Conservation (phyloP, 1,140 invertebrate genomes). For the Ectropis grisescens region DNA sequence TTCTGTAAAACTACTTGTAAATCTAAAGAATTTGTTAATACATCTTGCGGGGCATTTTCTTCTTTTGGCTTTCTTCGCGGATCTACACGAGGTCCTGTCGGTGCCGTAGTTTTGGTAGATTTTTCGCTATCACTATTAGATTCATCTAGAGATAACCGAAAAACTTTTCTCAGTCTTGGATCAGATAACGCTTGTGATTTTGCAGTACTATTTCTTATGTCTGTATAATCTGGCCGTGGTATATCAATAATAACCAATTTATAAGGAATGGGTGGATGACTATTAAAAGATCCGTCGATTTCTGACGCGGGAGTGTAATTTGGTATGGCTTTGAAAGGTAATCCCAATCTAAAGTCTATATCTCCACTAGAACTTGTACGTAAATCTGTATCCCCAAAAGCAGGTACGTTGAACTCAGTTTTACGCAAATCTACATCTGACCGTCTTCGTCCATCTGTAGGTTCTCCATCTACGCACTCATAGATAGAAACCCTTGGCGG, state of each 20-base stretch:
- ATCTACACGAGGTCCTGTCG: conserved; percentile 53
- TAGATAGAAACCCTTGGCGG: conserved; percentile 58
- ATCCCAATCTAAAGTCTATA: conserved; percentile 78
- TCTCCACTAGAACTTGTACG: conserved; percentile 71
- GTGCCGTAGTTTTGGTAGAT: conserved; percentile 19
- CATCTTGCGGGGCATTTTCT: conserved; percentile 32
- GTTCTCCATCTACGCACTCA: conserved; percentile 63
- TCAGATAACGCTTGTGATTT: conserved; percentile 79
- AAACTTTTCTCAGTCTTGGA: conserved; percentile 81
- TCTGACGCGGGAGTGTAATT: conserved; percentile 86
- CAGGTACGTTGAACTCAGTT: conserved; percentile 52
- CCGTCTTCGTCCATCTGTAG: conserved; percentile 55
- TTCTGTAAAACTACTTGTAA: conserved; percentile 72
- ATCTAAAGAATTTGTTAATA: conserved; percentile 62
- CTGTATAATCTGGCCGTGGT: conserved; percentile 80
- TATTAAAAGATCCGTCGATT: conserved; percentile 84
- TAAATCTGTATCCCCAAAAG: conserved; percentile 71
- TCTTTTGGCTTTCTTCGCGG: conserved; percentile 72
- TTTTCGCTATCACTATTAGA: conserved; percentile 66
- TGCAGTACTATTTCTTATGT: conserved; percentile 78
- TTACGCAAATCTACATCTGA: conserved; percentile 74
- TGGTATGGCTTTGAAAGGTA: conserved; percentile 83
- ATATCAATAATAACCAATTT: conserved; percentile 77
- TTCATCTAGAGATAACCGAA: conserved; percentile 74
- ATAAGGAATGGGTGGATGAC: conserved; percentile 81